phyloP scores from a whole-genome alignment of 1,140 invertebrate species.

The Halesus radiatus region DNA sequence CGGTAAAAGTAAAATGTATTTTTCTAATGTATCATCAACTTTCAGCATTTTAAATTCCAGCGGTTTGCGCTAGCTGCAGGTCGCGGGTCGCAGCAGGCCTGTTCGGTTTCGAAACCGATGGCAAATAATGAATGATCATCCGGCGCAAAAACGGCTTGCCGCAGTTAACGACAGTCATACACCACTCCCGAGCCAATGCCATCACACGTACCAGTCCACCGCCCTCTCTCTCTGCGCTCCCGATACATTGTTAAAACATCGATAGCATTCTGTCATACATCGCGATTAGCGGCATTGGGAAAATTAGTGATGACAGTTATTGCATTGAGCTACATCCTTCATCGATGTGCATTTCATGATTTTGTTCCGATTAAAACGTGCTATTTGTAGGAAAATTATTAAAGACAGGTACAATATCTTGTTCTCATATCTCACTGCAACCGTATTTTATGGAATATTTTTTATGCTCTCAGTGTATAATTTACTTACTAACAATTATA shows the following conservation, averaged over 20 bases:
- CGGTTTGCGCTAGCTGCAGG: not conserved
- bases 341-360: not conserved
- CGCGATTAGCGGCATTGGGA: constrained; percentile 32
- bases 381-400: too few species aligned
- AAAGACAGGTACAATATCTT: too few species aligned
- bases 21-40: too few species aligned
- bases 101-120: not conserved
- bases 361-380: too few species aligned
- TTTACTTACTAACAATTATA: too few species aligned
- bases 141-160: constrained; percentile 40
- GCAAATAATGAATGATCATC: constrained; percentile 43
- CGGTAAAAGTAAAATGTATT: too few species aligned
- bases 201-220: not conserved
- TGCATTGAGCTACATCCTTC: not conserved
- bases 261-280: constrained; percentile 43
- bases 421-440: too few species aligned
- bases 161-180: constrained; percentile 39
- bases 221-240: not conserved
- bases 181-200: constrained; percentile 13
- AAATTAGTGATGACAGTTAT: constrained; percentile 27
- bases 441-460: too few species aligned
- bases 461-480: too few species aligned
- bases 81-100: not conserved
- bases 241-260: constrained; percentile 48
- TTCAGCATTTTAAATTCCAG: constrained; percentile 2